Base-by-base conservation (phyloP, 2,797 vertebrate species). In the Poecilia picta region DNA sequence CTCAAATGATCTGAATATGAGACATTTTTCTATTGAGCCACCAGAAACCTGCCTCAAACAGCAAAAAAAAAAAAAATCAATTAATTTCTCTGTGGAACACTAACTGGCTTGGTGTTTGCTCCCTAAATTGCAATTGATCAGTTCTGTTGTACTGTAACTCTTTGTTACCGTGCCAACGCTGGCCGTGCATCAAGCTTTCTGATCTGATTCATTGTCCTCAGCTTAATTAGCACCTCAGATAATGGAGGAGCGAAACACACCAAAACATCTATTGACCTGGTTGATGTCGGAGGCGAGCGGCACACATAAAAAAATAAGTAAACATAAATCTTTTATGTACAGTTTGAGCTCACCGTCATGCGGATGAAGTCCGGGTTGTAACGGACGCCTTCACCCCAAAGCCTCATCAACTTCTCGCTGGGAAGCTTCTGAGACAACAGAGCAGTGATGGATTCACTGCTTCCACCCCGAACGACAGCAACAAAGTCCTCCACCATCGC, bases 291-390 rank as follows among this genome's bases (percentile, higher is more conserved):
- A 59, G 16, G 46, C 59, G 11, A 64, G 36, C n/a, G n/a, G n/a
- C 25, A 43, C 66, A 15, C 12, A 43, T 18, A 33, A 33, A 31
- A 59, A 16, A 28, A 76, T 15, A 73, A 6, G 5, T 5, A 43
- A 28, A 71, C 23, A 49, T 33, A 20, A 73, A 36, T 23, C 18
- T 51, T 73, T 28, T 49, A 31, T 33, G 5, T 72, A 8, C 18
- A 55, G 33, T 39, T 5, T 41, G 8, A 31, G 36, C 91, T 76
- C 94, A 99, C 98, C 93, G 96, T 97, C 1, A 86, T 88, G 47
- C 90, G 94, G 74, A 98, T 90, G 84, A 98, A 96, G 66, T 97
- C 97, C 0, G 97, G 98, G 88, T 97, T 98, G 90, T 96, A 98
- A 47, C 95, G 95, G 0, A 98, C 96, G 0, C 96, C 96, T 0